These are phyloP conservation scores for Cydia amplana DNA, from an alignment of 1,140 invertebrate species.

Conservation along the genomic window DNA sequence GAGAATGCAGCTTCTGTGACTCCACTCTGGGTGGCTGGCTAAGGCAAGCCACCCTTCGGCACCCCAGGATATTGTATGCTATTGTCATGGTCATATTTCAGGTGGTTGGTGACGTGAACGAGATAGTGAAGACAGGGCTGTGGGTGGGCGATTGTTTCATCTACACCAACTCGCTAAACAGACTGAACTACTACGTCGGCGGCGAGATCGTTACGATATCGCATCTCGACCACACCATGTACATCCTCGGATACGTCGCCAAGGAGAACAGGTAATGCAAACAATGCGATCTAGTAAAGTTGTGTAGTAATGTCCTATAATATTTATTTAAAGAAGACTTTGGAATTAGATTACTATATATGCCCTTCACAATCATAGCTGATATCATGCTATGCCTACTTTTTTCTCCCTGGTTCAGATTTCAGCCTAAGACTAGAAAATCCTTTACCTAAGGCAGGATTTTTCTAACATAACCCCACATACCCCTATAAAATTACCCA, in stretches of 20 bases:
- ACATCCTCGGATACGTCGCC: constrained; percentile 97
- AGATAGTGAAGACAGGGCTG: constrained; percentile 96
- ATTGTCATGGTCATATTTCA: constrained; percentile 57
- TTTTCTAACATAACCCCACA: no score
- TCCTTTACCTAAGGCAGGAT: no score
- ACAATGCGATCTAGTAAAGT: background rate
- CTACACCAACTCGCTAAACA: constrained; percentile 98
- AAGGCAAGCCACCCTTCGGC: no score
- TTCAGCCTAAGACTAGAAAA: no score
- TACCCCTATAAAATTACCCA: no score
- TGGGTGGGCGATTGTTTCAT: constrained; percentile 99
- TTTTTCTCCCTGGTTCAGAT: background rate
- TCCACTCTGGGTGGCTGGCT: no score
- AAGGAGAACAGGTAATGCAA: constrained; percentile 88
- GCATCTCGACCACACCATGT: constrained; percentile 96
- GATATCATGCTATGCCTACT: no score
- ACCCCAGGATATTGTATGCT: background rate
- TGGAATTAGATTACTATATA: no score
- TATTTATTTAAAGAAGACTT: background rate
- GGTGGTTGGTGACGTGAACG: constrained; percentile 93
- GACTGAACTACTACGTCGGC: constrained; percentile 99
- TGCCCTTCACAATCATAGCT: no score
- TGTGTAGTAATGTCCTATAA: no score
- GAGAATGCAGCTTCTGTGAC: no score
- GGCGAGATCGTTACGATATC: constrained; percentile 99